Evolutionary conservation across 2,113 vertebrate species (phyloP).

Genomic region (Tachuris rubrigastra): DNA sequence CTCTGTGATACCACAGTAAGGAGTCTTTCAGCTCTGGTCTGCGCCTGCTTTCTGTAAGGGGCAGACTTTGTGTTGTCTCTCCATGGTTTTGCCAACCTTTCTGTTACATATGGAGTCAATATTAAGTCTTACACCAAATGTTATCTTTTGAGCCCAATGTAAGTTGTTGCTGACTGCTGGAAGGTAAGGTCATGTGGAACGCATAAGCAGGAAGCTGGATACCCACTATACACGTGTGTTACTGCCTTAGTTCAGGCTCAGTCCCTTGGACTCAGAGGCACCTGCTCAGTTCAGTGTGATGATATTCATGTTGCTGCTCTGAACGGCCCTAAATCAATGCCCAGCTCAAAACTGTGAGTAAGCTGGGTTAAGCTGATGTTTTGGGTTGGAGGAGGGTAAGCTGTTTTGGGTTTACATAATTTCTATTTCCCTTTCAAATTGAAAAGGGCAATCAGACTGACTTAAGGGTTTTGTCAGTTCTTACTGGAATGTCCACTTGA

Average conservation of each 20-base stretch:
- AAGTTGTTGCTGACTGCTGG: neutral
- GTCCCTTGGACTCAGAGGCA: neutral
- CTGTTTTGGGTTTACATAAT: neutral
- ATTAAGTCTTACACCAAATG: neutral
- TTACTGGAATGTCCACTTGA: neutral
- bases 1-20: rapidly evolving
- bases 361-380: neutral
- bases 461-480: neutral
- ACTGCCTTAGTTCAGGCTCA: neutral
- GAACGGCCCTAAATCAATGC: neutral
- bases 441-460: neutral
- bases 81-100: neutral
- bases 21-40: neutral
- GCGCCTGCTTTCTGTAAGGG: rapidly evolving
- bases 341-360: neutral
- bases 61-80: neutral
- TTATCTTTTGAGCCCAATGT: rapidly evolving
- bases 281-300: neutral
- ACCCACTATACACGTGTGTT: neutral
- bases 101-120: rapidly evolving
- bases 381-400: neutral
- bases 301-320: neutral
- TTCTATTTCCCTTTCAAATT: neutral
- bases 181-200: neutral
- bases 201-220: neutral